Evolutionary conservation across 2,113 vertebrate genomes (phyloP), one percentile per base, ranked within the genome.

Genomic region (Poicephalus meyeri): DNA sequence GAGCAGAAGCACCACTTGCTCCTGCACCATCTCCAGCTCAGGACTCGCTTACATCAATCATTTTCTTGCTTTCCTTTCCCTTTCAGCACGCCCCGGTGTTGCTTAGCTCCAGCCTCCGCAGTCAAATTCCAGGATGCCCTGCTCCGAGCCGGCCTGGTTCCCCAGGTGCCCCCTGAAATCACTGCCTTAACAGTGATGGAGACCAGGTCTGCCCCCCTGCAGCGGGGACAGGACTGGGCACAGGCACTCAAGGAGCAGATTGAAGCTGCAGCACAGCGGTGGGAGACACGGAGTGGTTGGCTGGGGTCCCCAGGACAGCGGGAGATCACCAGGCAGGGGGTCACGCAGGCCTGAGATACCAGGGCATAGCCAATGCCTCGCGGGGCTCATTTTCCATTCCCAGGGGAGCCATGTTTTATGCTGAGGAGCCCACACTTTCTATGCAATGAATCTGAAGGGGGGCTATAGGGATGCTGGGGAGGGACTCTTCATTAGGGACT

Each of bases 81-180:
- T 71, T 61, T 3, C 55, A 95, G 96, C 69, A 58, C 9, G 0
- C 96, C 84, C 71, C 98, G 98, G 56, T 99, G 99, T 86, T 99
- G 98, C 69, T 88, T 99, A 24, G 99, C 99, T 19, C 98, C 99
- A 2, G 99, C 99, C 11, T 99, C 99, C 2, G 98, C 99, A 17
- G 99, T 97, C 92, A 99, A 99, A 96, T 99, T 99, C 92, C 98
- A 98, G 33, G 98, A 98, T 20, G 98, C 98, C 0, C 85, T 99
- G 53, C 84, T 97, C 82, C 98, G 20, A 77, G 99, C 99, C 0
- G 97, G 98, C 25, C 97, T 99, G 91, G 96, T 96, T 73, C 98
- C 98, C 5, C 97, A 99, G 78, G 94, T 97, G 1, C 98, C 99
- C 0, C 73, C 96, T 4, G 98, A 97, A 2, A 98, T 99, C 85